Conservation (phyloP, 2,888 invertebrate species). For the Tachina fera region DNA sequence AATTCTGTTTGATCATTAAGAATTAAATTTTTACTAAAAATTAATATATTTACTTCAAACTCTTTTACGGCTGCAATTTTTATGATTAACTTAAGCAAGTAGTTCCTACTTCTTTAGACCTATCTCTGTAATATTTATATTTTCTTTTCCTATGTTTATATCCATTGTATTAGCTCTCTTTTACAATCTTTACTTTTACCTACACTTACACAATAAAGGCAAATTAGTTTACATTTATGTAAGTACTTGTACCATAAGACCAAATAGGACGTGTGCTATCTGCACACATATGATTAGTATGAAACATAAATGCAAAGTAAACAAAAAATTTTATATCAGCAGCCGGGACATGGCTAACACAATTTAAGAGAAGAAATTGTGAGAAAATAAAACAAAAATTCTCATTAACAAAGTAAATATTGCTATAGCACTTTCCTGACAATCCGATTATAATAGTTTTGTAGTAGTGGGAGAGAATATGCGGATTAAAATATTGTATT, state of each 20-base stretch:
- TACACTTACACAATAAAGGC: constrained; percentile 42
- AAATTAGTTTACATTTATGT: constrained; percentile 70
- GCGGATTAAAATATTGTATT: background rate
- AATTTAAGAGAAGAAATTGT: constrained; percentile 18
- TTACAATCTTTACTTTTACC: background rate
- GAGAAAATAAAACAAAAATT: constrained; percentile 37
- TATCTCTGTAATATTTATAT: background rate
- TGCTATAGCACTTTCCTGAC: background rate
- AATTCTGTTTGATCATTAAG: too few species aligned
- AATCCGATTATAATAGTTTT: constrained; percentile 30
- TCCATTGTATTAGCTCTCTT: constrained; percentile 21
- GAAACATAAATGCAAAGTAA: constrained; percentile 50
- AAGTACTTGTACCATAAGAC: constrained; percentile 54
- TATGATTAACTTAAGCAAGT: too few species aligned
- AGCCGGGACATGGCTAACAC: constrained; percentile 32
- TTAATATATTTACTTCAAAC: too few species aligned
- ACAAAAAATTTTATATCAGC: constrained; percentile 25
- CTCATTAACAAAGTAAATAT: constrained; percentile 67
- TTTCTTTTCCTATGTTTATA: background rate
- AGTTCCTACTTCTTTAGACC: background rate
- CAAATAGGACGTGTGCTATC: constrained; percentile 65
- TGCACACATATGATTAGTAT: constrained; percentile 37
- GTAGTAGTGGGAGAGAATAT: background rate
- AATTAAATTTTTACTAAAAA: too few species aligned
- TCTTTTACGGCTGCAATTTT: too few species aligned